These are phyloP conservation scores for Xenotilapia flavipinnis DNA, from an alignment of 2,113 vertebrate genomes.

Conservation along the genomic window DNA sequence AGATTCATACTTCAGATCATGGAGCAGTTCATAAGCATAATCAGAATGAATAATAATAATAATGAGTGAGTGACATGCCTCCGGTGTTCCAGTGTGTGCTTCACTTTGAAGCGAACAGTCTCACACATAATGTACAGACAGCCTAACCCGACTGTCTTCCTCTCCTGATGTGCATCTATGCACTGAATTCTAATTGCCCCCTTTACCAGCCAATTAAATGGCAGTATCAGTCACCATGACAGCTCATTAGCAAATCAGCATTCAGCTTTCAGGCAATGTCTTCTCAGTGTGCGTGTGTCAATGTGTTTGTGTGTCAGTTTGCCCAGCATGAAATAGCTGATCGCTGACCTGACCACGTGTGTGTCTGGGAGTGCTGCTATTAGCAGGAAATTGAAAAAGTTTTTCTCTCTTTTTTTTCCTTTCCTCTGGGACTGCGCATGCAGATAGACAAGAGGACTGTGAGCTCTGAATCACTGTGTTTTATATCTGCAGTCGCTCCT, in stretches of 20 bases:
- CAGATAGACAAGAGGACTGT: background rate
- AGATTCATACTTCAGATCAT: conserved; percentile 1
- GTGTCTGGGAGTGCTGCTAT: background rate
- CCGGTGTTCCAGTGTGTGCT: background rate
- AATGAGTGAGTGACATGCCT: conserved; percentile 1
- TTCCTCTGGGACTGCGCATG: background rate
- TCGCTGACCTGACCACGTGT: background rate
- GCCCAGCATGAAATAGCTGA: background rate
- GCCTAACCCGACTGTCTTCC: background rate
- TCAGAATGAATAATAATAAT: conserved; percentile 28
- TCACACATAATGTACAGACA: conserved; percentile 12
- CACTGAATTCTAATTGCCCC: conserved; percentile 37
- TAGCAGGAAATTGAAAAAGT: conserved; percentile 15
- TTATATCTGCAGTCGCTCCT: conserved; percentile 4
- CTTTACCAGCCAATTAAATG: conserved; percentile 55
- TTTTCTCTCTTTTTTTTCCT: background rate
- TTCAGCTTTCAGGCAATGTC: conserved; percentile 10
- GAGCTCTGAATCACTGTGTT: background rate
- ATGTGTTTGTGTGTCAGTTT: conserved; percentile 2
- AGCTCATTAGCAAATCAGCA: conserved; percentile 50
- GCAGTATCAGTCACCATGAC: conserved; percentile 55
- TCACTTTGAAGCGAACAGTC: conserved; percentile 29
- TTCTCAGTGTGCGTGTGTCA: background rate
- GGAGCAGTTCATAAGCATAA: conserved; percentile 26
- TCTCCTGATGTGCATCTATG: conserved; percentile 19